A percentile compares a stretch with the other conserved stretches of the same genome.
phyloP scores from a whole-genome alignment of 2,797 vertebrate species.

The Botia kubotai region DNA sequence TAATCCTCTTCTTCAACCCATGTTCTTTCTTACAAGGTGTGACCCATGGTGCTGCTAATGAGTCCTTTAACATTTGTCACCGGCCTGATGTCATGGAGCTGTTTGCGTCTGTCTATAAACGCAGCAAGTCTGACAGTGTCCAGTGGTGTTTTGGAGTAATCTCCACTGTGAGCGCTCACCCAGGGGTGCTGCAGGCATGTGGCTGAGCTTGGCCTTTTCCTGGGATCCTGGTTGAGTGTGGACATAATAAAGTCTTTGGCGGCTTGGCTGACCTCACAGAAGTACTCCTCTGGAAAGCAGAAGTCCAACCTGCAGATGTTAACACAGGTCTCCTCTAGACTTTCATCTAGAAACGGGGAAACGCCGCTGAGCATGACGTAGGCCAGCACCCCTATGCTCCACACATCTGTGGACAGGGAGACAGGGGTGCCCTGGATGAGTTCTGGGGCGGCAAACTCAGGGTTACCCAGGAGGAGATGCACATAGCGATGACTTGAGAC shows the following conservation, averaged over 20 bases:
- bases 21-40: slow-evolving; percentile 59
- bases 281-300: slow-evolving; percentile 95
- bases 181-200: slow-evolving; percentile 94
- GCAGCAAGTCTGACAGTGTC: slow-evolving; percentile 90
- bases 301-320: slow-evolving; percentile 96
- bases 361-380: slow-evolving; percentile 96
- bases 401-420: slow-evolving; percentile 91
- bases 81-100: slow-evolving; percentile 90
- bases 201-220: slow-evolving; percentile 87
- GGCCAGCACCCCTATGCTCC: slow-evolving; percentile 92
- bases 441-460: slow-evolving; percentile 95
- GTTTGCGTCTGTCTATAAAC: slow-evolving; percentile 92
- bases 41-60: slow-evolving; percentile 84
- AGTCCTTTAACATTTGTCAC: slow-evolving; percentile 91
- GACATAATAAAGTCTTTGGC: slow-evolving; percentile 91
- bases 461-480: slow-evolving; percentile 94
- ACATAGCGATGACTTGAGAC: slow-evolving; percentile 91
- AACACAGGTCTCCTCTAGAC: slow-evolving; percentile 95
- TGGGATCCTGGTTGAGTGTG: slow-evolving; percentile 88
- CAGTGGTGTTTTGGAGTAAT: slow-evolving; percentile 91
- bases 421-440: slow-evolving; percentile 91
- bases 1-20: slow-evolving; percentile 8
- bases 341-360: slow-evolving; percentile 96
- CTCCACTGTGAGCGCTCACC: slow-evolving; percentile 87
- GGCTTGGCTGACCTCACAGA: slow-evolving; percentile 88